These are phyloP conservation scores for Oreochromis spilurus DNA, from an alignment of 2,113 vertebrate species.

Conservation along the genomic window DNA sequence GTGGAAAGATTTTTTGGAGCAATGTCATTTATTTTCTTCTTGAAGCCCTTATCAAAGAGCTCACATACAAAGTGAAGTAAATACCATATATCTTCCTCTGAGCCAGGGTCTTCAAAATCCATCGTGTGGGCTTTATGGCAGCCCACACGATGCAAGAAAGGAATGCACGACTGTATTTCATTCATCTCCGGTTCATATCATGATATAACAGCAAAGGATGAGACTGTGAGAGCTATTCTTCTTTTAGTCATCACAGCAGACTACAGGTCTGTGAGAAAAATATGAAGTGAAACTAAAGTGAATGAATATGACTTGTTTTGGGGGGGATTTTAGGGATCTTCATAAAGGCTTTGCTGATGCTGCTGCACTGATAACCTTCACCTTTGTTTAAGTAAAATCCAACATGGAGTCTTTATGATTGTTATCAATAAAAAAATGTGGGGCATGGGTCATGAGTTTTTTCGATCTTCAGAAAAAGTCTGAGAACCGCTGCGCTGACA, in stretches of 20 bases:
- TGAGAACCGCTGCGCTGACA: neutral
- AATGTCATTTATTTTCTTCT: neutral
- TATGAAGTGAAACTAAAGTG: neutral
- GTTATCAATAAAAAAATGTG: neutral
- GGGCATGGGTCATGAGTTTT: neutral
- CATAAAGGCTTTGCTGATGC: neutral
- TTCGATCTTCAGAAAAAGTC: neutral
- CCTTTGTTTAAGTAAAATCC: neutral
- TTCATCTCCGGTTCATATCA: neutral
- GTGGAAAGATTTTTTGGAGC: neutral
- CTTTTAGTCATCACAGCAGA: neutral
- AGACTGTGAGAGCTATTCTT: neutral
- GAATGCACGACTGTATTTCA: neutral
- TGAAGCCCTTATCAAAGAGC: neutral
- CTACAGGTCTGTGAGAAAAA: neutral
- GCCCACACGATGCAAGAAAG: neutral
- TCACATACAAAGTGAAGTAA: neutral
- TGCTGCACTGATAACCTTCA: neutral
- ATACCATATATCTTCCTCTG: neutral
- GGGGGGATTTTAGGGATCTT: fast-evolving
- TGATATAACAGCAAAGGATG: neutral
- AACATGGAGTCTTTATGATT: neutral
- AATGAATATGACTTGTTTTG: neutral
- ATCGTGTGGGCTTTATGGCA: neutral
- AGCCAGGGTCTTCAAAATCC: neutral